These are phyloP conservation scores for Drosophila seguyi DNA, from an alignment of 1,140 invertebrate species.

Conservation along the genomic window DNA sequence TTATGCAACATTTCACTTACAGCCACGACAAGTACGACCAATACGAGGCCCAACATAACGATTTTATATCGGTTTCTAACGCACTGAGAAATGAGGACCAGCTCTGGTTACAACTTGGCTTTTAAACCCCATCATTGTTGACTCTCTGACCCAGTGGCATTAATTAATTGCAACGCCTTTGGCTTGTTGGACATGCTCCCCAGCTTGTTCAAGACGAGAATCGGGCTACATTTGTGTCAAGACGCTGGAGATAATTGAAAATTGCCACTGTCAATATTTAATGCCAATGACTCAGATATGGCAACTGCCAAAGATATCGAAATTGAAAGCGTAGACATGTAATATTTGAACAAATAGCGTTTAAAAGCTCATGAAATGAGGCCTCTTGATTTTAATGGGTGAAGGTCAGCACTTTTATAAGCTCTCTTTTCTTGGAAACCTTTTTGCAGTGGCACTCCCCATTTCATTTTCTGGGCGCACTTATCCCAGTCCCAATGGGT, in stretches of 20 bases:
- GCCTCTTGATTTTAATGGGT: constrained; percentile 8
- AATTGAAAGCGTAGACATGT: constrained; percentile 15
- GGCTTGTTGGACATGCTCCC: constrained; percentile 51
- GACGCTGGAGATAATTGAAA: constrained; percentile 68
- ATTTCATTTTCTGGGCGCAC: constrained; percentile 20
- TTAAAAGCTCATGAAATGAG: background rate
- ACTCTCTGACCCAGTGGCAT: constrained; percentile 44
- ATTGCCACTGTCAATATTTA: constrained; percentile 65
- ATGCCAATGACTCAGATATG: constrained; percentile 30
- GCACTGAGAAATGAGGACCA: constrained; percentile 33
- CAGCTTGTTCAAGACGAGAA: constrained; percentile 49
- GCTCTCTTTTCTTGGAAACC: background rate
- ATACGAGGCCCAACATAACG: constrained; percentile 28
- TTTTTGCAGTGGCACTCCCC: background rate
- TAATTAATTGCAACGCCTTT: constrained; percentile 64
- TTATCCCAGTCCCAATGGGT: constrained; percentile 63
- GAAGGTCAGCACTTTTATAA: constrained; percentile 1
- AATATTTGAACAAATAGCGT: constrained; percentile 1
- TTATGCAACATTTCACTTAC: constrained; percentile 26
- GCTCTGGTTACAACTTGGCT: constrained; percentile 23
- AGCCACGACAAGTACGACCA: constrained; percentile 11
- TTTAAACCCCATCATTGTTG: constrained; percentile 48
- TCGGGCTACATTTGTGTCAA: constrained; percentile 72
- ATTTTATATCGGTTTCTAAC: constrained; percentile 12
- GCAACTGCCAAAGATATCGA: constrained; percentile 16